Evolutionary conservation across 1,140 invertebrate species (phyloP), one percentile per base, ranked within the genome.

Genomic region (Agrypnia vestita): DNA sequence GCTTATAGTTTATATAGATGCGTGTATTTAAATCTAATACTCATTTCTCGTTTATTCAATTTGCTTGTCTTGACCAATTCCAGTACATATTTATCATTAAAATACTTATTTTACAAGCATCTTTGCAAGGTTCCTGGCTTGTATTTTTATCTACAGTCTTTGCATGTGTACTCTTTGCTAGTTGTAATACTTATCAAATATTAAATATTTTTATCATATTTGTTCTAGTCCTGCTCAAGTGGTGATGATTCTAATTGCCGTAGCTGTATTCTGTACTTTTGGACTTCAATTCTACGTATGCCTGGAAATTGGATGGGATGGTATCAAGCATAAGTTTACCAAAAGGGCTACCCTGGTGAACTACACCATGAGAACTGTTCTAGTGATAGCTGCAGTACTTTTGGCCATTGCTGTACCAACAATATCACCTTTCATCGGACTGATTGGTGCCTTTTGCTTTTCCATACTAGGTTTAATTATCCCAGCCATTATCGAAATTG

Each of bases 221-320:
- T 84, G 21, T 83, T 91, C 81, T 90, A 97, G 96, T 84, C 90
- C 95, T 12, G 96, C 96, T 43, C 94, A 97, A 91, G 88, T 93
- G 44, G 96, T 98, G 0, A 95, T 97, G 87, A 88, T 98, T 51
- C 89, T 96, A 49, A 97, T 99, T 85, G 95, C 93, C 0, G 85
- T 97, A 12, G 96, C 96, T 1, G 96, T 99, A 3, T 98, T 95
- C 85, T 95, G 96, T 85, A 97, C 96, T 0, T 99, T 97, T 86
- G 96, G 95, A n/a, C 91, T 99, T 53, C 98, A 99, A 88, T 97
- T 98, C 85, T 99, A 96, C 87, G 97, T 99, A 0, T 97, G 97
- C 85, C 87, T 96, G 19, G 95, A 96, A 84, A 96, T 96, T 79
- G 92, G 90, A 53, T 96, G 95, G 95, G 92, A 92, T 84, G 88